phyloP scores from a whole-genome alignment of 2,113 vertebrate genomes.

The Mormyrus lacerda region DNA sequence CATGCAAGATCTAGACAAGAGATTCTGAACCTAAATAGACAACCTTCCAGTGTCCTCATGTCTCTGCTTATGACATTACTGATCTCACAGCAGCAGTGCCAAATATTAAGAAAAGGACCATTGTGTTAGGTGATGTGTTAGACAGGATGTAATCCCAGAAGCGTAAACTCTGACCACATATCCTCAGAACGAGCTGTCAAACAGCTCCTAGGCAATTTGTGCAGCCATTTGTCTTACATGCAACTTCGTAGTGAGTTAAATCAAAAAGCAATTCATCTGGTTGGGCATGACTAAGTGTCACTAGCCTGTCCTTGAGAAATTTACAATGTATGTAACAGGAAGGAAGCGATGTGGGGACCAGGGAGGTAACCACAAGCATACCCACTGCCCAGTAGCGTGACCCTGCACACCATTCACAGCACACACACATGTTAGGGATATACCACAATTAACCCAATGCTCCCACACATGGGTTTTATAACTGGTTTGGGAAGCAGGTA shows the following conservation, averaged over 20 bases:
- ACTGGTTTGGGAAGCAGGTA: background rate
- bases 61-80: background rate
- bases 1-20: background rate
- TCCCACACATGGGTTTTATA: background rate
- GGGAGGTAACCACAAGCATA: background rate
- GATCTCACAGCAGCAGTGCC: background rate
- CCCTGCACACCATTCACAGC: background rate
- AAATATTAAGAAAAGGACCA: background rate
- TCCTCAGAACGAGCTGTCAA: background rate
- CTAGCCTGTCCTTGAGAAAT: background rate
- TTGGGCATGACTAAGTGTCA: background rate
- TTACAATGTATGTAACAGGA: background rate
- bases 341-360: background rate
- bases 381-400: background rate
- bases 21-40: background rate
- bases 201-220: background rate
- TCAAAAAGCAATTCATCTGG: background rate
- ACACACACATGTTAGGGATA: background rate
- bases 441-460: background rate
- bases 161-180: background rate
- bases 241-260: background rate
- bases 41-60: background rate
- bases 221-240: background rate
- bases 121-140: background rate
- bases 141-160: background rate